These are phyloP conservation scores for Diprion similis DNA, from an alignment of 1,140 invertebrate species.

Conservation along the genomic window DNA sequence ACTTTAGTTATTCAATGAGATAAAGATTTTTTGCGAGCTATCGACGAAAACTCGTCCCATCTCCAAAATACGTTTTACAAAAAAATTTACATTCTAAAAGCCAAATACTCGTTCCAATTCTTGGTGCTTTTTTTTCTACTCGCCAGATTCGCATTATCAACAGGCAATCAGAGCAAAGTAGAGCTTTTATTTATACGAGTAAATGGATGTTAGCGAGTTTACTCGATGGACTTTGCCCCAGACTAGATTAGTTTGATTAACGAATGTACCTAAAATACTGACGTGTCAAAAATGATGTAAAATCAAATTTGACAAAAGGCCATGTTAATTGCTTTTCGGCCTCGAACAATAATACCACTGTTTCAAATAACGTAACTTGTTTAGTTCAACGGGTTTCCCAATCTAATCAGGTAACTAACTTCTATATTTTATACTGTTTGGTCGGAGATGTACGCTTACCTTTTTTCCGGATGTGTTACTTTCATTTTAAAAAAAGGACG, in stretches of 20 bases:
- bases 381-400: not conserved
- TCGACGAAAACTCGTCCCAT: not conserved
- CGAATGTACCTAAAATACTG: slow-evolving; percentile 59
- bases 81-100: too few relatives aligned
- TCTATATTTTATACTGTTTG: slow-evolving; percentile 1
- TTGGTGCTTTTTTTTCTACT: too few relatives aligned
- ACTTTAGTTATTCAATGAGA: slow-evolving; percentile 8
- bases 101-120: too few relatives aligned
- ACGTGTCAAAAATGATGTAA: slow-evolving; percentile 50
- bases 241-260: slow-evolving; percentile 61
- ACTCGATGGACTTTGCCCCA: slow-evolving; percentile 45
- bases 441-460: not conserved
- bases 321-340: slow-evolving; percentile 41
- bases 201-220: not conserved
- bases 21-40: too few relatives aligned
- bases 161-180: too few relatives aligned
- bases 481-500: not conserved
- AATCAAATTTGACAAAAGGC: slow-evolving; percentile 48
- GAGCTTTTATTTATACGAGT: too few relatives aligned
- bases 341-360: slow-evolving; percentile 5
- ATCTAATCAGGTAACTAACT: not conserved
- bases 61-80: not conserved
- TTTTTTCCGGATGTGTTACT: not conserved
- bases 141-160: too few relatives aligned
- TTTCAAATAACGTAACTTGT: not conserved